Evolutionary conservation across 2,888 invertebrate species (phyloP), one percentile per base, ranked within the genome.

Genomic region (Polyommatus icarus): DNA sequence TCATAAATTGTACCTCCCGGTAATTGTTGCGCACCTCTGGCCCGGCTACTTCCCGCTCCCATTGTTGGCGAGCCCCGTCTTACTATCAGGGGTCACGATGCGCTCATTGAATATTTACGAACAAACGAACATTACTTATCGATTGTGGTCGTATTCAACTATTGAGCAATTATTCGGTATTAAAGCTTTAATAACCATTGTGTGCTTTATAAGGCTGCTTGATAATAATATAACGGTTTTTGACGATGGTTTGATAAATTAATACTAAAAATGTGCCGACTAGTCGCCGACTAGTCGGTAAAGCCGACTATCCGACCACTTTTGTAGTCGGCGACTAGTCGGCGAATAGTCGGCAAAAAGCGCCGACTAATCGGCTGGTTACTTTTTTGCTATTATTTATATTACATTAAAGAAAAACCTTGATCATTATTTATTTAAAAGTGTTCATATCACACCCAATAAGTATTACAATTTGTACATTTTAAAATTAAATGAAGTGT

Each of bases 11-110:
- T 0, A 71, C 83, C 82, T 18, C 67, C 71, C 50, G 77, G 80
- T 88, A 89, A 89, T 87, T 88, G 89, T 88, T 88, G 86, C 88
- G 86, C 88, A 88, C 90, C 89, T 88, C 87, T 87, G 86, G 84
- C 89, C 86, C 84, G 82, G 88, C 91, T 90, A 89, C 90, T 90
- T 89, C 86, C 87, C 86, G 89, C 89, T 85, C 83, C 87, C 84
- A 90, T 90, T 90, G 89, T 90, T 80, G 80, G 80, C 76, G 80
- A 80, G 80, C 73, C 80, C 78, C 78, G 80, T 79, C 67, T 80
- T 78, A 79, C 80, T 82, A 83, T 81, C 84, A 83, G 83, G 83
- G 82, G 83, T 84, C 84, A 83, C 82, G 82, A 82, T 82, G 83
- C 82, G 81, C 82, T 83, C 84, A 84, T 84, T 84, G 84, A 84